Conservation (phyloP, 92 coral and sea anemone genomes). For the Parazoanthus swiftii region DNA sequence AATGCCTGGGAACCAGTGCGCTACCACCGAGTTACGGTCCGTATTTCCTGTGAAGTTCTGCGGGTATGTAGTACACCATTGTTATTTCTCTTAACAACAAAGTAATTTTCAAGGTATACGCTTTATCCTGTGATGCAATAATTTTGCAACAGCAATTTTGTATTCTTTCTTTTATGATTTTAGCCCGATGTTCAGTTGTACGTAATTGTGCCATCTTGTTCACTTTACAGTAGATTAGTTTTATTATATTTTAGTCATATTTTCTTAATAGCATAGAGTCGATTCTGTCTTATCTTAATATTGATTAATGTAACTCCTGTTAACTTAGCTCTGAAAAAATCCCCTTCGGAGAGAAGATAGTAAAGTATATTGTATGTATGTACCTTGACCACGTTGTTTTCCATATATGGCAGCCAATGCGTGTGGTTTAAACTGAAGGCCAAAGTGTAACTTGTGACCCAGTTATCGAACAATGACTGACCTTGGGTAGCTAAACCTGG, state of each 20-base stretch:
- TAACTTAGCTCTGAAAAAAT: too few relatives aligned
- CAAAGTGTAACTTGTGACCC: constrained; percentile 82
- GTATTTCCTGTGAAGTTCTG: constrained; percentile 82
- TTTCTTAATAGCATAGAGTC: too few relatives aligned
- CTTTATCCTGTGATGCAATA: background rate
- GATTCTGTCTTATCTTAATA: too few relatives aligned
- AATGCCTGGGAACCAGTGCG: constrained; percentile 75
- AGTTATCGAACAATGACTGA: constrained; percentile 91
- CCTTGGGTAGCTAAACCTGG: constrained; percentile 95
- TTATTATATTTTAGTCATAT: too few relatives aligned
- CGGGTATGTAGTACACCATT: background rate
- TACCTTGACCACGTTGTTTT: constrained; percentile 70
- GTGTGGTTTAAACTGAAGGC: constrained; percentile 77
- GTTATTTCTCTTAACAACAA: background rate
- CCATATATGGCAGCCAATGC: constrained; percentile 66
- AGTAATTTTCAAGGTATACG: background rate
- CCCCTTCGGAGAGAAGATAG: too few relatives aligned
- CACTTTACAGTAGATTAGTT: too few relatives aligned
- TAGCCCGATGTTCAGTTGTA: too few relatives aligned
- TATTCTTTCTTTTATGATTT: too few relatives aligned
- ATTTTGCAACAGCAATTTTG: background rate
- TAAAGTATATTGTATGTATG: too few relatives aligned
- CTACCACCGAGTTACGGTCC: constrained; percentile 76
- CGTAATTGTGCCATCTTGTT: background rate
- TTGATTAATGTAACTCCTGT: too few relatives aligned